Base-by-base conservation (phyloP, 64 coral and sea anemone species). In the Exaiptasia diaphana region DNA sequence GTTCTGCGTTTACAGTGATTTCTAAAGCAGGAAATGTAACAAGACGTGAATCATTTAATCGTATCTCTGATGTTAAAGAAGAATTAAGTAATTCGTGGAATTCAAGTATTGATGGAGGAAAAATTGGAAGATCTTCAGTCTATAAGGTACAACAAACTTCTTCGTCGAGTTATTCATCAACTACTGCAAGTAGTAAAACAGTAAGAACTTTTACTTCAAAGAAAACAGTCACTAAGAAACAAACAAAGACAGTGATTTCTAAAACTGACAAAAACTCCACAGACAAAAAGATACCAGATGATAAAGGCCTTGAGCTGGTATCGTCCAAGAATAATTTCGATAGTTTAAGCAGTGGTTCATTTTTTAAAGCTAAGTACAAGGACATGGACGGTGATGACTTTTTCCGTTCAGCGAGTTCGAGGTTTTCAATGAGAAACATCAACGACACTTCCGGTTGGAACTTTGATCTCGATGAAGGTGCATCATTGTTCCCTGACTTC, bases 321-420 rank as follows among this genome's bases (percentile, higher is more conserved):
- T n/a, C n/a, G n/a, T n/a, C n/a, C n/a, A n/a, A n/a, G n/a, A n/a
- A n/a, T n/a, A n/a, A n/a, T n/a, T n/a, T n/a, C n/a, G n/a, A n/a
- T n/a, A n/a, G n/a, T n/a, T n/a, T n/a, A n/a, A n/a, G n/a, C n/a
- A n/a, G n/a, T n/a, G n/a, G n/a, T n/a, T n/a, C n/a, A n/a, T 65
- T 65, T 24, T 65, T 65, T 35, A 65, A 65, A 35, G 61, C 61
- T 5, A 65, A 65, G 30, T 65, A 35, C 38, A 28, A 65, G 13
- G 61, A 65, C 8, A 65, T 65, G 61, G 61, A 65, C 21, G 32
- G 61, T 17, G 61, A 65, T 65, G 61, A 34, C n/a, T 65, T 65
- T 18, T 65, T 65, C 26, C 61, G 61, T 3, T 34, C 61, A 1
- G 61, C 61, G n/a, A 65, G 31, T n/a, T 65, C 61, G 21, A 34